These are phyloP conservation scores for Dryas iulia DNA, from an alignment of 1,140 invertebrate species.

Conservation along the genomic window DNA sequence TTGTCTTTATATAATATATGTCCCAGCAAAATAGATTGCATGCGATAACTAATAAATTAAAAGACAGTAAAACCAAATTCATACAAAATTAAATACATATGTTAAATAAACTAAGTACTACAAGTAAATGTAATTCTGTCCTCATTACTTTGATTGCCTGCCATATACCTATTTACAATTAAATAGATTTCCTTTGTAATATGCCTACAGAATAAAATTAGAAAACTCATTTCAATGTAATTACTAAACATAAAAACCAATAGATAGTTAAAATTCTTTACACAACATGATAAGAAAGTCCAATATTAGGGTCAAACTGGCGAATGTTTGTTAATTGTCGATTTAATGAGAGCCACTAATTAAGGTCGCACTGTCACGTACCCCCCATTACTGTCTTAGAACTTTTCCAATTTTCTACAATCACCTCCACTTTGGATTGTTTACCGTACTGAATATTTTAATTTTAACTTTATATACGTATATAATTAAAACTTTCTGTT, in stretches of 20 bases:
- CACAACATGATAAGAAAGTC: slow-evolving; percentile 31
- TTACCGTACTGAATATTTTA: slow-evolving; percentile 33
- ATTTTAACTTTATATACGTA: slow-evolving; percentile 14
- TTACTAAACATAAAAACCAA: slow-evolving; percentile 6
- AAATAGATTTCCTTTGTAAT: background rate
- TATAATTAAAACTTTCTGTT: background rate
- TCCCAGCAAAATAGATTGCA: too few species aligned
- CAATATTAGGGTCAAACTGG: slow-evolving; percentile 34
- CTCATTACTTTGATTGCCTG: background rate
- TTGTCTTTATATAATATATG: too few species aligned
- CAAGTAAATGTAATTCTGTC: too few species aligned
- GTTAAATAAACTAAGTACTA: too few species aligned
- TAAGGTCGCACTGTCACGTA: slow-evolving; percentile 50
- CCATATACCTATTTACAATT: background rate
- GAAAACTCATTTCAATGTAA: background rate
- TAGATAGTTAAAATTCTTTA: slow-evolving; percentile 27
- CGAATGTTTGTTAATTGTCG: slow-evolving; percentile 45
- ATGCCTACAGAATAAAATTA: background rate
- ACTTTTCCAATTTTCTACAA: slow-evolving; percentile 70
- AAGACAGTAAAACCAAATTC: too few species aligned
- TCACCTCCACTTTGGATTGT: slow-evolving; percentile 45
- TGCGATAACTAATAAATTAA: too few species aligned
- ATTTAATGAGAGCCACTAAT: slow-evolving; percentile 48
- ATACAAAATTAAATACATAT: background rate
- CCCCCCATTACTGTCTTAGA: slow-evolving; percentile 50